These are phyloP conservation scores for Orestias chungarensis DNA, from an alignment of 2,797 vertebrate species.

Conservation along the genomic window DNA sequence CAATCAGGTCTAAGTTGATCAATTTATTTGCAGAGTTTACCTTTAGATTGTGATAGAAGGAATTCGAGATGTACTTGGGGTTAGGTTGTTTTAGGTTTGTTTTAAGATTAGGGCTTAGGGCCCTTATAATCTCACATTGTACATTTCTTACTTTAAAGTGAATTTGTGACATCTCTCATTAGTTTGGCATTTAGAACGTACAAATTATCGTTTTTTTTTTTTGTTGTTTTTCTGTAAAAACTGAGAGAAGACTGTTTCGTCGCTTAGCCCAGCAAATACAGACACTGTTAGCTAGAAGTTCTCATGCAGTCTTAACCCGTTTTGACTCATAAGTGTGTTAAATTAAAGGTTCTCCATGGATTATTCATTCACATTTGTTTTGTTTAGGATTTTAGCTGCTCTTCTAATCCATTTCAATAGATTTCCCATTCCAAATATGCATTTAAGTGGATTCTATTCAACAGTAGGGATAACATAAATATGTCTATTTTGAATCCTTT, in stretches of 20 bases:
- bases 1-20: constrained; percentile 58
- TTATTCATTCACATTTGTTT: not conserved
- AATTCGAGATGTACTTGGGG: constrained; percentile 42
- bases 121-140: not conserved
- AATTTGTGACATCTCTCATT: not conserved
- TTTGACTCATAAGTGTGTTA: not conserved
- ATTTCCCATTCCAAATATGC: not conserved
- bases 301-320: not conserved
- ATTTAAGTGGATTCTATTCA: not conserved
- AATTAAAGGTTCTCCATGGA: not conserved
- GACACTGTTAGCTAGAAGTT: not conserved
- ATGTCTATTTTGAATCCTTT: constrained; percentile 36
- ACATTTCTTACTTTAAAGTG: not conserved
- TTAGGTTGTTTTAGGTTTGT: constrained; percentile 33
- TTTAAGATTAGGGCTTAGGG: not conserved
- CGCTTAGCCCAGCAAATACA: not conserved
- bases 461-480: not conserved
- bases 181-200: not conserved
- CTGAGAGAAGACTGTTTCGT: not conserved
- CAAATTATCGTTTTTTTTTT: not conserved
- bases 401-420: not conserved
- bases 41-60: constrained; percentile 39
- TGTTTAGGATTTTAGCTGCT: not conserved
- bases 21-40: constrained; percentile 48
- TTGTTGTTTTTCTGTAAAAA: not conserved